A percentile compares a stretch with the other conserved stretches of the same genome.
These are phyloP conservation scores for Hyperopisus bebe DNA, from an alignment of 2,113 vertebrate species.

Conservation along the genomic window DNA sequence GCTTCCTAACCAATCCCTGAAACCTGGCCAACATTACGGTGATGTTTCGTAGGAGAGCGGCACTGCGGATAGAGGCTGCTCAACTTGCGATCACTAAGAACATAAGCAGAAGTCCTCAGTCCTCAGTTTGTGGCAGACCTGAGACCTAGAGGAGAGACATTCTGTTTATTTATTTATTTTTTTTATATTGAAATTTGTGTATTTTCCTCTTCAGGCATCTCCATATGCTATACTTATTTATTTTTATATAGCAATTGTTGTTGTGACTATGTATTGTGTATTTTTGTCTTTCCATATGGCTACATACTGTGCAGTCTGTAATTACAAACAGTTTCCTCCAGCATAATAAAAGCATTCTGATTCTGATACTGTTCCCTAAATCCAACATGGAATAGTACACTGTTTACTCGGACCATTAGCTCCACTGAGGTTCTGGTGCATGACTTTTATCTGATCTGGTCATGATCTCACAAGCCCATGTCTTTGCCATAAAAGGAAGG, in stretches of 20 bases:
- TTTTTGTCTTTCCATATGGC: neutral
- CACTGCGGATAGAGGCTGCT: neutral
- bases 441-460: neutral
- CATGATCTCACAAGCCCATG: neutral
- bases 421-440: neutral
- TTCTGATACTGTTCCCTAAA: neutral
- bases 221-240: neutral
- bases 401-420: neutral
- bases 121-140: neutral
- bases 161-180: neutral
- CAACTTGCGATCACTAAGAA: neutral
- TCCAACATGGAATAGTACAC: neutral
- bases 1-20: neutral
- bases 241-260: neutral
- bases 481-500: neutral
- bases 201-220: neutral
- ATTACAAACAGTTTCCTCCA: neutral
- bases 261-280: neutral
- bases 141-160: neutral
- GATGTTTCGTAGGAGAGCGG: neutral
- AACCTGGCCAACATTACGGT: neutral
- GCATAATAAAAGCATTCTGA: neutral
- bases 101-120: neutral
- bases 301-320: neutral
- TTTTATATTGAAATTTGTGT: neutral